Evolutionary conservation across 1,140 invertebrate genomes (phyloP).

Genomic region (Propsilocerus akamusi): DNA sequence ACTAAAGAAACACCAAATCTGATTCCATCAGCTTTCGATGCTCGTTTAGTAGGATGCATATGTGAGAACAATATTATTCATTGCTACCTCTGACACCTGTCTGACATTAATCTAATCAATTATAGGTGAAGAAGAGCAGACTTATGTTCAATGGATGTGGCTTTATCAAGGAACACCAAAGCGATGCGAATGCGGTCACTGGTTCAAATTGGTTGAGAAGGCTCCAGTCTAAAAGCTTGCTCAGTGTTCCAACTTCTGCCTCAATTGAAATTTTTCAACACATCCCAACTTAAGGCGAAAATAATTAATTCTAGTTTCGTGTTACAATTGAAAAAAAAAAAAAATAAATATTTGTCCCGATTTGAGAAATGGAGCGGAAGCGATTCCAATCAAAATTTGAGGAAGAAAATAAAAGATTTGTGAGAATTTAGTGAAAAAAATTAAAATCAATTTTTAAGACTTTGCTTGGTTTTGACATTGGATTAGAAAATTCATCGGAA

Average conservation of each 20-base stretch:
- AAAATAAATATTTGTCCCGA: no score
- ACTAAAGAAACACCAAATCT: conserved; percentile 75
- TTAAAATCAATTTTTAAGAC: no score
- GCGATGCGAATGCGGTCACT: conserved; percentile 88
- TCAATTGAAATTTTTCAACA: neutral
- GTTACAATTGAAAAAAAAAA: no score
- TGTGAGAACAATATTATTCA: conserved; percentile 35
- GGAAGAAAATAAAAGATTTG: conserved; percentile 3
- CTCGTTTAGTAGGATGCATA: conserved; percentile 84
- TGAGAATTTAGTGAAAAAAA: conserved; percentile 1
- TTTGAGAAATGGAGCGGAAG: no score
- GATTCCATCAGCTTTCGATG: conserved; percentile 74
- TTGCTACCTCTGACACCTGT: neutral
- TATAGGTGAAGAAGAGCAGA: conserved; percentile 69
- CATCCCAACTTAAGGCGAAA: neutral
- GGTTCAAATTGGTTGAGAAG: conserved; percentile 80
- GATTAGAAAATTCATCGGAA: no score
- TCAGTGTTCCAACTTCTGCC: neutral
- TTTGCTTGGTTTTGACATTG: no score
- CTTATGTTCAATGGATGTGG: conserved; percentile 84
- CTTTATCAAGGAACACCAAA: conserved; percentile 70
- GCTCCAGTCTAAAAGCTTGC: conserved; percentile 36
- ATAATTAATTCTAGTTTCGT: conserved; percentile 2
- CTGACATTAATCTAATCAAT: neutral
- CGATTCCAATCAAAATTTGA: no score